These are phyloP conservation scores for Euproctis similis DNA, from an alignment of 2,888 invertebrate genomes.

Conservation along the genomic window DNA sequence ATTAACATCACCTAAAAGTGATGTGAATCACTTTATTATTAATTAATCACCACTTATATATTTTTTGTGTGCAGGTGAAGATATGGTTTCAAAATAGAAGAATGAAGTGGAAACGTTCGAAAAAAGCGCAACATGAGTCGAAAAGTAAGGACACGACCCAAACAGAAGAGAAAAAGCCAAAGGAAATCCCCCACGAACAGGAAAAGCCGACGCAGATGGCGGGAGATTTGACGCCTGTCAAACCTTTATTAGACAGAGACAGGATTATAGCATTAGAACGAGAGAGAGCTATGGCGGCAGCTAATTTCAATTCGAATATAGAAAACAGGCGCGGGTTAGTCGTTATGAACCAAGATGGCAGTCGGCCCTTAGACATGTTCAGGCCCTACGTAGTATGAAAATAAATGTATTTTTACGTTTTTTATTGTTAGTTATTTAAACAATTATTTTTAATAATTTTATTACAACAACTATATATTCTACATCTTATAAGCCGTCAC, in stretches of 20 bases:
- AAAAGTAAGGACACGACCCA: slow-evolving; percentile 72
- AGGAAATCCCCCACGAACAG: slow-evolving; percentile 42
- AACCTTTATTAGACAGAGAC: slow-evolving; percentile 66
- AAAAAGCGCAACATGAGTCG: slow-evolving; percentile 94
- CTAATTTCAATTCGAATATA: slow-evolving; percentile 70
- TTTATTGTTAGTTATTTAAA: slow-evolving; percentile 8
- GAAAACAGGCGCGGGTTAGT: slow-evolving; percentile 67
- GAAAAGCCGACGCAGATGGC: slow-evolving; percentile 52
- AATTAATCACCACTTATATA: no score
- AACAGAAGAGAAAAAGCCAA: slow-evolving; percentile 54
- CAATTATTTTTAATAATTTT: no score
- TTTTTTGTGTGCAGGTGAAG: slow-evolving; percentile 83
- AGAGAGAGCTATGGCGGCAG: slow-evolving; percentile 67
- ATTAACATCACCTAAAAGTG: no score
- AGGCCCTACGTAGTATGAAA: slow-evolving; percentile 74
- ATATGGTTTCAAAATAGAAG: slow-evolving; percentile 99
- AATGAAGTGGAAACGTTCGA: slow-evolving; percentile 99
- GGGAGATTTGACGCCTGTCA: slow-evolving; percentile 67
- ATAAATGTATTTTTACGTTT: slow-evolving; percentile 43
- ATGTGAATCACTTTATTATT: no score
- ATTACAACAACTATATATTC: no score
- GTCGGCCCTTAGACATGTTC: slow-evolving; percentile 65
- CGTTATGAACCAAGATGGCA: slow-evolving; percentile 65
- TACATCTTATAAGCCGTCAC: no score
- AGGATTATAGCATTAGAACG: slow-evolving; percentile 66